Base-by-base conservation (phyloP, 2,888 invertebrate species). In the Caenorhabditis auriculariae region DNA sequence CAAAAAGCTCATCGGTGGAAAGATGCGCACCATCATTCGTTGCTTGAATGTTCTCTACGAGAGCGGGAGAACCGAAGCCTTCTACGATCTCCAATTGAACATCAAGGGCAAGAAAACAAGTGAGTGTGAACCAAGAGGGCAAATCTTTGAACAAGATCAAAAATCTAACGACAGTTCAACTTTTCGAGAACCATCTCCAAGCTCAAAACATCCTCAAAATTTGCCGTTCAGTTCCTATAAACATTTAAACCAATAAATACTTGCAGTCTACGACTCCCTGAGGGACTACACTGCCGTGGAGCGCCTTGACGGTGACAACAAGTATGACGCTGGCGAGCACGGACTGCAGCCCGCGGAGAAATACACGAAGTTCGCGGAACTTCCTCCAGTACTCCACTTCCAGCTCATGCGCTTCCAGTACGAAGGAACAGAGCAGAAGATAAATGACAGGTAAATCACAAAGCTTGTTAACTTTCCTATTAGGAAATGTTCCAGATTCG, bases 351-450 rank as follows among this genome's bases (percentile, higher is more conserved):
- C 63, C 12, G 71, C 71, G n/a, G 67, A 67, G 28, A 70, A 67
- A 39, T 66, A 67, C 32, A 65, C 65, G 19, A 67, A 67, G 37
- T 70, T 70, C 44, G 54, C 91, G 38, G 88, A 90, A 57, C 94
- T 98, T 84, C 98, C 98, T 5, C 98, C 98, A 0, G 92, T 98
- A 17, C 86, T 98, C 65, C 96, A 98, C 84, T 86, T 98, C 66
- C 98, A 99, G 84, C 87, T 99, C 68, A 92, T 98, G 92, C 87
- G 98, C 76, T 98, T 98, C 85, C 95, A 96, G 83, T 99, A 96
- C 82, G 55, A 55, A n/a, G 63, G 96, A 83, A 90, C 92, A 69
- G 95, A 95, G 38, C 90, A 98, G 68, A 99, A 98, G 85, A 93
- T 93, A 79, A 96, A 94, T 78, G 87, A 87, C 77, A 83, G 85